Conservation (phyloP, 2,888 invertebrate genomes). For the Acleris holmiana region DNA sequence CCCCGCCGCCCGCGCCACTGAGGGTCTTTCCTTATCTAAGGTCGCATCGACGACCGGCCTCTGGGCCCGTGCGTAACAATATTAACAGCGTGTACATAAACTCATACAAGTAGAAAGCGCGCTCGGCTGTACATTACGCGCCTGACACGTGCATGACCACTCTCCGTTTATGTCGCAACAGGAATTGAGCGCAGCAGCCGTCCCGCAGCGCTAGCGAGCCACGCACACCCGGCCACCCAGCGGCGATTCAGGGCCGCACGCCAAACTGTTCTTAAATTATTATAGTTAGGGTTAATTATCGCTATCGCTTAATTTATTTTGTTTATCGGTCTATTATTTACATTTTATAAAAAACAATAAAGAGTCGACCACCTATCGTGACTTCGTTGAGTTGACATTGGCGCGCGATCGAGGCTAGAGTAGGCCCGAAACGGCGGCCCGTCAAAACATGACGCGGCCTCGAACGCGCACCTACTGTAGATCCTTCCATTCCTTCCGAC, state of each 20-base stretch:
- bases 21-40: slow-evolving; percentile 85
- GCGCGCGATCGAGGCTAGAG: slow-evolving; percentile 64
- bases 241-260: slow-evolving; percentile 76
- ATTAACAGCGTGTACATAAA: slow-evolving; percentile 84
- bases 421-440: slow-evolving; percentile 48
- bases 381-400: slow-evolving; percentile 65
- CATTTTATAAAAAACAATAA: slow-evolving; percentile 77
- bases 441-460: slow-evolving; percentile 56
- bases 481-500: slow-evolving; percentile 64
- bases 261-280: slow-evolving; percentile 79
- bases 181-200: slow-evolving; percentile 80
- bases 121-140: slow-evolving; percentile 83
- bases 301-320: slow-evolving; percentile 83
- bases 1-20: slow-evolving; percentile 82
- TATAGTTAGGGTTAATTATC: slow-evolving; percentile 83
- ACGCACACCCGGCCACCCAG: slow-evolving; percentile 79
- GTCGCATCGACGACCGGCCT: slow-evolving; percentile 75
- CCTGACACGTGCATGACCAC: slow-evolving; percentile 84
- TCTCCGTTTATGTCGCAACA: slow-evolving; percentile 85
- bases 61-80: slow-evolving; percentile 81
- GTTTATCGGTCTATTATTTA: slow-evolving; percentile 80
- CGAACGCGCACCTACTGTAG: slow-evolving; percentile 60
- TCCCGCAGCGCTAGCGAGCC: slow-evolving; percentile 76
- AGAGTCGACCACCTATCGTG: slow-evolving; percentile 78
- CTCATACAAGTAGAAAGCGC: slow-evolving; percentile 78